Conservation (phyloP, 2,888 invertebrate genomes). For the Gandaritis pyraliata region DNA sequence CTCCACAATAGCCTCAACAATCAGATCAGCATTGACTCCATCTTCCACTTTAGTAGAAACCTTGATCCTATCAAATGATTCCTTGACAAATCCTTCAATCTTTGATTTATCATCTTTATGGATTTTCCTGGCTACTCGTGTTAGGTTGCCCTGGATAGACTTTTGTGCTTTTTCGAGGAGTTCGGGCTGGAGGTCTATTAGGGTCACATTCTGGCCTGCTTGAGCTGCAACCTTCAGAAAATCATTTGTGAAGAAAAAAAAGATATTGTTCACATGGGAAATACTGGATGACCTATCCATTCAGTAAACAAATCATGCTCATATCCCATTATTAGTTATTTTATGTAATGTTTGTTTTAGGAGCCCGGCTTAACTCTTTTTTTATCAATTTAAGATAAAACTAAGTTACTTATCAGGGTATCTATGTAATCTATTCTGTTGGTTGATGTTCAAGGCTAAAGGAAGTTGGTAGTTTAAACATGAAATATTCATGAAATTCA, state of each 20-base stretch:
- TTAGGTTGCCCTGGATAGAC: slow-evolving; percentile 88
- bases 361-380: too few species aligned
- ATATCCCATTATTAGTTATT: too few species aligned
- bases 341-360: too few species aligned
- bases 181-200: slow-evolving; percentile 91
- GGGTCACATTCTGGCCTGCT: slow-evolving; percentile 91
- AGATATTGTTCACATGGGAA: too few species aligned
- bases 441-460: neutral
- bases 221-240: slow-evolving; percentile 92
- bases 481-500: too few species aligned
- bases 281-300: too few species aligned
- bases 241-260: too few species aligned
- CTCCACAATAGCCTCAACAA: slow-evolving; percentile 95
- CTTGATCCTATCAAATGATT: slow-evolving; percentile 79
- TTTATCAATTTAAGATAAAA: neutral
- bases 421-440: neutral
- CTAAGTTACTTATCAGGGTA: neutral
- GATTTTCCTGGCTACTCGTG: slow-evolving; percentile 91
- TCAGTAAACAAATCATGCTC: too few species aligned
- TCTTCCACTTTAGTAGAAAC: slow-evolving; percentile 85
- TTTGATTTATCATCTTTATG: slow-evolving; percentile 87
- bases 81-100: slow-evolving; percentile 87
- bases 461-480: too few species aligned
- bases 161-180: slow-evolving; percentile 89
- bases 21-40: slow-evolving; percentile 88